Conservation (phyloP, 2,888 invertebrate genomes). For the Apodemia zela region DNA sequence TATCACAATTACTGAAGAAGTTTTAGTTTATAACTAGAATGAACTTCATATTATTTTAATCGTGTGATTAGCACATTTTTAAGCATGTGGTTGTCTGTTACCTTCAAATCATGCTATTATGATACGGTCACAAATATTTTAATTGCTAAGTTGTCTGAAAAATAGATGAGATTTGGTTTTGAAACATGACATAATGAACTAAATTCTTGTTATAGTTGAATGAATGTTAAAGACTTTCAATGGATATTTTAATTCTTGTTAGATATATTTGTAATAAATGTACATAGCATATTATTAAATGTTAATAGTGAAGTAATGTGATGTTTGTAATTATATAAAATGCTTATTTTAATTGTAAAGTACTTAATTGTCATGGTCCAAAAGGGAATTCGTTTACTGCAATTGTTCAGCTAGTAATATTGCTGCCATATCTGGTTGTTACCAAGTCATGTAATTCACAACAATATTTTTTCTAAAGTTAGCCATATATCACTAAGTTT, state of each 20-base stretch:
- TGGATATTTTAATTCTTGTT: constrained; percentile 11
- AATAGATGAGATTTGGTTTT: constrained; percentile 11
- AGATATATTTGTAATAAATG: constrained; percentile 17
- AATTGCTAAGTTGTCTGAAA: neutral
- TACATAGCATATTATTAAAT: constrained; percentile 16
- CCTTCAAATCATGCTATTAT: neutral
- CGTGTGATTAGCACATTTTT: neutral
- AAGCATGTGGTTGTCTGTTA: constrained; percentile 1
- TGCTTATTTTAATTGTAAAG: constrained; percentile 7
- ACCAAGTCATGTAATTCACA: neutral
- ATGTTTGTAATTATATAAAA: constrained; percentile 13
- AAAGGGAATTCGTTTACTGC: neutral
- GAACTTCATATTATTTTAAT: neutral
- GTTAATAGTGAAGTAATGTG: constrained; percentile 16
- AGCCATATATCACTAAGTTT: neutral
- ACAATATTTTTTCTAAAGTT: neutral
- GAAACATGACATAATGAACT: constrained; percentile 14
- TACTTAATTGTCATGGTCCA: constrained; percentile 12
- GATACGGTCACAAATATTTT: constrained; percentile 14
- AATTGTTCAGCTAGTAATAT: neutral
- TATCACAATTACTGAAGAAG: neutral
- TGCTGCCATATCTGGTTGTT: neutral
- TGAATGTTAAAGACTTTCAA: constrained; percentile 9
- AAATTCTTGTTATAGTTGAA: constrained; percentile 11
- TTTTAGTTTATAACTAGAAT: neutral